Evolutionary conservation across 2,113 vertebrate species (phyloP), one percentile per base, ranked within the genome.

Genomic region (Silurus meridionalis): DNA sequence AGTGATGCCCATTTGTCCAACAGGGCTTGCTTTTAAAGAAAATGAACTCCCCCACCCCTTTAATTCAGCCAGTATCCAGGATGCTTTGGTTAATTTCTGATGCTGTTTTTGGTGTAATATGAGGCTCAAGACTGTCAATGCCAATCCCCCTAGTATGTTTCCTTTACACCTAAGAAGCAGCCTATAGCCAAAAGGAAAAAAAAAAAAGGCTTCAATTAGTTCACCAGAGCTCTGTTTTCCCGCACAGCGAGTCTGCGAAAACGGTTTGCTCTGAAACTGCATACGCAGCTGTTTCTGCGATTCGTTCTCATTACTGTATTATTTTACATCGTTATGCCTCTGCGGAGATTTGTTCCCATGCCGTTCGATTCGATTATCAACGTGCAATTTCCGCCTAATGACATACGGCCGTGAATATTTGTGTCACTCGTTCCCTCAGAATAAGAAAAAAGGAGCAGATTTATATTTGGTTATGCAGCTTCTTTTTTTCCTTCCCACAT

Each of bases 301-400:
- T 60, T 80, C 46, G 2, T 2, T 58, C 63, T 87, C 75, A 87
- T 80, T 71, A 80, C 77, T 71, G 75, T 83, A 71, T 83, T 84
- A 80, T 84, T 84, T 79, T 80, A 79, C 61, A 87, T 52, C 86
- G 50, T 83, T 60, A 69, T 52, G 58, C 48, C 60, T 75, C 71
- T 6, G 3, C 13, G 15, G 84, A 85, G 58, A 46, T 37, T 79
- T 61, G 37, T 61, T 79, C 52, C 74, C 52, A 64, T 85, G 48
- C 74, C 61, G n/a, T 79, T 85, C 61, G 66, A n/a, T 79, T 67
- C n/a, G 50, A 85, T 78, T 67, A 79, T 85, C 74, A 14, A 46
- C 28, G 48, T 52, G 6, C 61, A 25, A 67, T 67, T 85, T 85
- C 74, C 61, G 53, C 57, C 25, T 83, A 71, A 71, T 71, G 25